Percentiles rank a stretch among this genome's conserved stretches.
Evolutionary conservation across 1,140 invertebrate genomes (phyloP).

Genomic region (Cotesia glomerata): DNA sequence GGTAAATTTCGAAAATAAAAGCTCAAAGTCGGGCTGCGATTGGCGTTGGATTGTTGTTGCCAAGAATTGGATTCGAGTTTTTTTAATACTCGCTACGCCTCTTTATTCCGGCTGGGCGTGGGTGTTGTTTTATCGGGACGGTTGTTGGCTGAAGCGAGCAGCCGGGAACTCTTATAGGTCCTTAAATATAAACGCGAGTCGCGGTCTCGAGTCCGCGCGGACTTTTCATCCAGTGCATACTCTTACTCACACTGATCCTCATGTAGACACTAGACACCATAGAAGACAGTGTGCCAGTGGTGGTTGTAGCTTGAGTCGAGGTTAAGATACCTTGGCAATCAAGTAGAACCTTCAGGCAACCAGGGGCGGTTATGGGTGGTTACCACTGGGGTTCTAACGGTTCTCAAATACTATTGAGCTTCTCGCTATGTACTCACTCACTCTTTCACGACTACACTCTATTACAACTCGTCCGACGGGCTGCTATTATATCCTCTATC

Average conservation of each 20-base stretch:
- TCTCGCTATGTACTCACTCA: background rate
- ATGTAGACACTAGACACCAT: too few relatives aligned
- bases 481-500: background rate
- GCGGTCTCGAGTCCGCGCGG: conserved; percentile 31
- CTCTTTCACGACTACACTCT: background rate
- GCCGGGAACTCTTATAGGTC: conserved; percentile 43
- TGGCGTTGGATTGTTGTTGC: conserved; percentile 34
- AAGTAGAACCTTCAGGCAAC: conserved; percentile 63
- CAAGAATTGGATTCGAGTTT: conserved; percentile 46
- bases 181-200: conserved; percentile 39
- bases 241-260: too few relatives aligned
- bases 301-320: conserved; percentile 36
- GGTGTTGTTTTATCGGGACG: conserved; percentile 39
- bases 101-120: conserved; percentile 54
- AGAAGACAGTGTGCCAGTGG: background rate
- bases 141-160: conserved; percentile 42
- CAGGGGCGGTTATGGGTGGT: conserved; percentile 61
- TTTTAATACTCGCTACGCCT: conserved; percentile 49
- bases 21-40: conserved; percentile 25
- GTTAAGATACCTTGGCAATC: conserved; percentile 64
- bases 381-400: conserved; percentile 44
- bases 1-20: too few relatives aligned
- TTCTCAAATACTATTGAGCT: conserved; percentile 20
- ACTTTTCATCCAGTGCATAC: conserved; percentile 1
- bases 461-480: too few relatives aligned